Base-by-base conservation (phyloP, 2,797 vertebrate genomes). In the Acanthis flammea region DNA sequence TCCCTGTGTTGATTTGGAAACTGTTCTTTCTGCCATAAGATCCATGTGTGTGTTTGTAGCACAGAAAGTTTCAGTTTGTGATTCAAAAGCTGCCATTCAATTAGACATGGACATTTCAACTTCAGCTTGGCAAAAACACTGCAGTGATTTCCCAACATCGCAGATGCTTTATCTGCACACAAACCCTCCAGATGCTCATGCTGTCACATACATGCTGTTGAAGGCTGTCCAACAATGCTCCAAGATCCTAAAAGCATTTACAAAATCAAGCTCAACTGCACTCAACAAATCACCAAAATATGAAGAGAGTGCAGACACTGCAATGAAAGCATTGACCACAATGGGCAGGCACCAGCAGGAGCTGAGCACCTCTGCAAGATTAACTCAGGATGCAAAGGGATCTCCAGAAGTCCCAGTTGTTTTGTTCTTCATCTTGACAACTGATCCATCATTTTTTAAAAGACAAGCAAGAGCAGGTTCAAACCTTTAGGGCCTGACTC, bases 111-210 rank as follows among this genome's bases (percentile, higher is more conserved):
- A 95, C 90, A 86, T 92, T 95, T 95, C 78, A 77, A 80, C 80
- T 96, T 90, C 74, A 84, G 84, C 83, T 82, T 97, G 96, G 89
- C 96, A 94, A 92, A 95, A 96, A 79, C 82, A 93, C 58, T 50
- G 55, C 74, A 75, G 70, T 42, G 90, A 94, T 92, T 97, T 95
- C 95, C 93, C 92, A 97, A 80, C 37, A 79, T 45, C 93, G 72
- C 92, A 97, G 96, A 95, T 94, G 94, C 91, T 94, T 94, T 95
- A 97, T 96, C 93, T 90, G 85, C 81, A 94, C 87, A 95, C 88
- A 92, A 90, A 91, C 82, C 44, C 71, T 90, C 94, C 94, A 96
- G 94, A 96, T 95, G 93, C 90, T 96, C 84, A 44, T 84, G 70
- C 83, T 92, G 88, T 94, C 84, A 89, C 72, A 96, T 61, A 89